Base-by-base conservation (phyloP, 2,113 vertebrate species). In the Columba janthina region DNA sequence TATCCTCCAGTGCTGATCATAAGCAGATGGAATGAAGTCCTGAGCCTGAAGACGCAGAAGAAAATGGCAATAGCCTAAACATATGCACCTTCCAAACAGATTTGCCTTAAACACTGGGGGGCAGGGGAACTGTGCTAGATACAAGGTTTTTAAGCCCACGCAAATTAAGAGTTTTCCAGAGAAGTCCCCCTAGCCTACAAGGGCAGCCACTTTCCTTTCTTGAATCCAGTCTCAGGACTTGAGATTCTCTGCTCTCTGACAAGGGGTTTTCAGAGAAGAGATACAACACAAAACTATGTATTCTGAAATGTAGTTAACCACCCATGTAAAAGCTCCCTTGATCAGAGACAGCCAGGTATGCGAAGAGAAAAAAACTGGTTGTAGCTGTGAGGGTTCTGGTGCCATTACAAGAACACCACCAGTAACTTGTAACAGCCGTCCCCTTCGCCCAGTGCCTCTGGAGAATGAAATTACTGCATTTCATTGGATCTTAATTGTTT, bases 331-430 rank as follows among this genome's bases (percentile, higher is more conserved):
- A 79, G 26, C 10, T 34, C 62, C n/a, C 60, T 61, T 17, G 2
- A 15, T 14, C 26, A 60, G 34, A 74, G 31, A 54, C 42, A 87
- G 61, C 1, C 65, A 76, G 9, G 24, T 66, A 80, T 0, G 0
- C 14, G 12, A 86, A 77, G 15, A 84, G 25, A 62, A 90, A 87
- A 76, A 32, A 36, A 10, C 17, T 38, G 38, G 14, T 10, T 38
- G 28, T 24, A 84, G 53, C 34, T 67, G 61, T 2, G 0, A 53
- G 65, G 21, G 11, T 64, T 83, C 75, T 48, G 12, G 31, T 57
- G 24, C 38, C 29, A n/a, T 58, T 21, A 73, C 11, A 70, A 56
- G 17, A 91, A 19, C 9, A 60, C 9, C 40, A 85, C 21, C 11
- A 11, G 26, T 50, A 71, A 77, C 21, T 71, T 12, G 1, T 10